Evolutionary conservation across 2,888 invertebrate species (phyloP), one percentile per base, ranked within the genome.

Genomic region (Chrysopilus asiliformis): DNA sequence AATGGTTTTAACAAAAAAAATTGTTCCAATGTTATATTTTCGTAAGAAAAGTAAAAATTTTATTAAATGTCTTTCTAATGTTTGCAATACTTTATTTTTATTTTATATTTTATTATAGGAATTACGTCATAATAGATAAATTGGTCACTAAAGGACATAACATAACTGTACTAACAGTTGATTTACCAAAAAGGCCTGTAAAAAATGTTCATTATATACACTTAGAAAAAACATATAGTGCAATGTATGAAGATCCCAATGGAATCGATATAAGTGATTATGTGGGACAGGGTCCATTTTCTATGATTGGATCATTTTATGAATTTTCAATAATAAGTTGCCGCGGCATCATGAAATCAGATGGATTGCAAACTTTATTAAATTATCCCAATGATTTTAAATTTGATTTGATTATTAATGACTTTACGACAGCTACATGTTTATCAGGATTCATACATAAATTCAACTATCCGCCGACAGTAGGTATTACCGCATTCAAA

Each of bases 341-440:
- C 34, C 30, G 35, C 10, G 46, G 44, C 2, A 38, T 34, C 3
- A 7, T 43, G 0, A 22, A 44, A 24, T 45, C 55, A 0, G 45
- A 51, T 8, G 55, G 55, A 2, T 47, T 55, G 13, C 33, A 50
- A 22, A 36, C 33, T 13, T 39, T 53, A 4, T 34, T 50, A 29
- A 45, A 50, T 17, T 52, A 57, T 41, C 51, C 55, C 0, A 33
- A 48, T 22, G 44, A 51, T 39, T 55, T 52, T 34, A 50, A 51
- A 33, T 53, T 56, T 36, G 57, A 57, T 41, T 27, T 52, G 4
- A 49, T 58, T 10, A 37, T 58, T 3, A 40, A 49, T 9, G 57
- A 57, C 34, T 38, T 52, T 13, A 49, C 49, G 2, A 22, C 42
- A 3, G 47, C 49, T 2, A 36, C 43, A 3, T 55, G 55, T 36